Evolutionary conservation across 2,113 vertebrate genomes (phyloP).

Genomic region (Callospermophilus lateralis): DNA sequence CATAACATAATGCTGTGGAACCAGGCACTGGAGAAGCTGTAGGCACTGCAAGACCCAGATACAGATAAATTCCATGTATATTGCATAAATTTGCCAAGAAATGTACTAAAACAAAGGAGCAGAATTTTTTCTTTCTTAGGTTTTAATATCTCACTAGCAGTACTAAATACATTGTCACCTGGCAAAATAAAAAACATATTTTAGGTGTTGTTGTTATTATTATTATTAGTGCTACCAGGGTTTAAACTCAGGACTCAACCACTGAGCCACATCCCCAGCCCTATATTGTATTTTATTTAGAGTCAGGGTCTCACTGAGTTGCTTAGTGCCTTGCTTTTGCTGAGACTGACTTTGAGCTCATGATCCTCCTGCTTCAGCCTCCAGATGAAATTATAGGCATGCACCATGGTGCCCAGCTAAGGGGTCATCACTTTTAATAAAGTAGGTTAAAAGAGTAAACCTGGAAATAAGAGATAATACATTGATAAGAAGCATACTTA

Average conservation of each 20-base stretch:
- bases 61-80: rapidly evolving
- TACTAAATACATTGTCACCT: neutral
- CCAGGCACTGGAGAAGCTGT: rapidly evolving
- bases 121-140: neutral
- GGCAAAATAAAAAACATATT: neutral
- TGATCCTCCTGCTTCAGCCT: no score
- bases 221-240: no score
- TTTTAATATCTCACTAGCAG: neutral
- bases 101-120: rapidly evolving
- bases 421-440: neutral
- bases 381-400: no score
- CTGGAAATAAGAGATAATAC: neutral
- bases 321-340: no score
- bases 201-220: neutral
- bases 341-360: no score
- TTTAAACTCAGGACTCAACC: no score
- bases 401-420: no score
- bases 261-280: no score
- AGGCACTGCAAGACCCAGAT: no score
- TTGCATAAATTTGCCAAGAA: neutral
- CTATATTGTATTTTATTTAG: no score
- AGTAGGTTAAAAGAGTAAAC: neutral
- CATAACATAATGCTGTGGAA: rapidly evolving
- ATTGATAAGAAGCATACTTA: neutral
- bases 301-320: no score